Percentiles rank a stretch among this genome's conserved stretches.
Evolutionary conservation across 2,888 invertebrate species (phyloP).

Genomic region (Caenorhabditis sp.): DNA sequence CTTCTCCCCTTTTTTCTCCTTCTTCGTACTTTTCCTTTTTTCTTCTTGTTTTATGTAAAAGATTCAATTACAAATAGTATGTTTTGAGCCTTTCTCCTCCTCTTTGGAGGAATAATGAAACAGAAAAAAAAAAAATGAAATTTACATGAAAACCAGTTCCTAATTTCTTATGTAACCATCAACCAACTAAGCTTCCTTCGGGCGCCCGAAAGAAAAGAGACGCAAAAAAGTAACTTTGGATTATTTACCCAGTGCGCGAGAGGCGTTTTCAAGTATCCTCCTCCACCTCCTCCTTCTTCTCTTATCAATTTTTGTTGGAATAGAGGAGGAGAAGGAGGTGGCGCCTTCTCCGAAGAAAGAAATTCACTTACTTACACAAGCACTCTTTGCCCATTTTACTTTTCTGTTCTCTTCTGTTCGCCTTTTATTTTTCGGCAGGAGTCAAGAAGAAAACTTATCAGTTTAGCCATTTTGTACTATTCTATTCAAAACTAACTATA

Average conservation of each 20-base stretch:
- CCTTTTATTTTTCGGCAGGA: too few relatives aligned
- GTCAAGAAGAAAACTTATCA: too few relatives aligned
- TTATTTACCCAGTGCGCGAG: constrained; percentile 1
- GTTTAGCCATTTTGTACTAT: too few relatives aligned
- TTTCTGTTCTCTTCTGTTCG: too few relatives aligned
- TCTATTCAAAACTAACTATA: too few relatives aligned
- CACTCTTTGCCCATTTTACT: not conserved
- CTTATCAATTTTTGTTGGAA: not conserved
- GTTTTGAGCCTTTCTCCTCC: not conserved
- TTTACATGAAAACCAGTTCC: not conserved
- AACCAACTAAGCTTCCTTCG: not conserved
- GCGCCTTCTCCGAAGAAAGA: constrained; percentile 7
- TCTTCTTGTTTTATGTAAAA: not conserved
- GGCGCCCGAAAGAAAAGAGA: not conserved
- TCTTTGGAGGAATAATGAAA: not conserved
- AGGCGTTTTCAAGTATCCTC: not conserved
- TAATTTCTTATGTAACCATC: constrained; percentile 2
- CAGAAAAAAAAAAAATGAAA: not conserved
- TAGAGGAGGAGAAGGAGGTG: constrained; percentile 6
- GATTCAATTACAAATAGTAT: not conserved
- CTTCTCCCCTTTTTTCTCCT: constrained; percentile 1
- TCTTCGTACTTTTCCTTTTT: not conserved
- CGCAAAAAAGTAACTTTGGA: constrained; percentile 1
- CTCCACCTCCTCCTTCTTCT: too few relatives aligned
- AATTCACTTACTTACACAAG: constrained; percentile 3